Evolutionary conservation across 2,888 invertebrate genomes (phyloP).

Genomic region (Heterodera filipjevi): DNA sequence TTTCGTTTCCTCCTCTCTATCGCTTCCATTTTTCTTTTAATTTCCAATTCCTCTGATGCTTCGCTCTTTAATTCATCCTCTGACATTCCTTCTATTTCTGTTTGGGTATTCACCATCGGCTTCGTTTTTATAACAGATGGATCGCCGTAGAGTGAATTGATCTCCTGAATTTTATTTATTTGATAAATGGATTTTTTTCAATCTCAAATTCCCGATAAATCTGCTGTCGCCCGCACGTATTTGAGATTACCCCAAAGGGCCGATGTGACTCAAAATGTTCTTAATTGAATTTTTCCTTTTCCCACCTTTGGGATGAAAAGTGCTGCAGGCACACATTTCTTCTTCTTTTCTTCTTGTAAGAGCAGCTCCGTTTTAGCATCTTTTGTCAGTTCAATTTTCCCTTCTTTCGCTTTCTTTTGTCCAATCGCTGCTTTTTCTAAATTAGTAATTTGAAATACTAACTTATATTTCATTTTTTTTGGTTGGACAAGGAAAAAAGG

Average conservation of each 20-base stretch:
- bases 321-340: conserved; percentile 53
- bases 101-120: conserved; percentile 35
- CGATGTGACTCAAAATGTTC: no score
- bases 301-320: conserved; percentile 56
- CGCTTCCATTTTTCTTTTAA: conserved; percentile 24
- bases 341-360: conserved; percentile 35
- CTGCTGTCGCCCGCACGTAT: no score
- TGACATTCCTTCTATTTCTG: conserved; percentile 36
- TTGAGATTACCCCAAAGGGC: no score
- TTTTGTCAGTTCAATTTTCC: neutral
- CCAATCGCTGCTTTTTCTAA: neutral
- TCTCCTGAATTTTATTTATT: conserved; percentile 43
- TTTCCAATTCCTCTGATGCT: conserved; percentile 34
- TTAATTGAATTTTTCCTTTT: neutral
- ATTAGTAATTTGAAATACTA: neutral
- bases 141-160: conserved; percentile 57
- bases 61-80: conserved; percentile 38
- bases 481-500: neutral
- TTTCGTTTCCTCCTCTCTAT: conserved; percentile 16
- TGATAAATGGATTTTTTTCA: neutral
- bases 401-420: neutral
- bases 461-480: neutral
- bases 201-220: no score
- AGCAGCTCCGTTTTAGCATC: conserved; percentile 15
- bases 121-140: conserved; percentile 40